Conservation (phyloP, 2,797 vertebrate genomes). For the Spatula versicolor region DNA sequence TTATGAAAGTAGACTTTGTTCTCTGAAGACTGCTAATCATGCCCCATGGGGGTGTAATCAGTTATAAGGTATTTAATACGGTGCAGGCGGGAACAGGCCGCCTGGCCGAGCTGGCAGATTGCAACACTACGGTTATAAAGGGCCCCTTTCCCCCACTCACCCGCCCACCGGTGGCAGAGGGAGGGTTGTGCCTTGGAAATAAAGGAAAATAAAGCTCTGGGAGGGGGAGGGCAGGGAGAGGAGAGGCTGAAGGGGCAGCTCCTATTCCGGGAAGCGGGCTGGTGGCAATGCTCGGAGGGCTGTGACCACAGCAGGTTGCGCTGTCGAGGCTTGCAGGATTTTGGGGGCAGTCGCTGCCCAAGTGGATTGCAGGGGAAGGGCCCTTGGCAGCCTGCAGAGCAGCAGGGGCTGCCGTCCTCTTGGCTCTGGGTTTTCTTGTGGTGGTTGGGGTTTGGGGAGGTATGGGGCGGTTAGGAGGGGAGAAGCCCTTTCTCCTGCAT, state of each 20-base stretch:
- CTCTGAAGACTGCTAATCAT: slow-evolving; percentile 82
- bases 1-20: slow-evolving; percentile 86
- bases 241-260: slow-evolving; percentile 46
- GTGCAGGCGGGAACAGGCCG: slow-evolving; percentile 82
- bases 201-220: slow-evolving; percentile 39
- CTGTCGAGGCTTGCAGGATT: slow-evolving; percentile 12
- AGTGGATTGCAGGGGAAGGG: slow-evolving; percentile 6
- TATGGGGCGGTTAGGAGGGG: slow-evolving; percentile 12
- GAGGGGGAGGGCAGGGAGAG: slow-evolving; percentile 62
- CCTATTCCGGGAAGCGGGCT: slow-evolving; percentile 47
- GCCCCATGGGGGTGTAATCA: slow-evolving; percentile 83
- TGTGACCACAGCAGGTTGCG: slow-evolving; percentile 12
- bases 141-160: slow-evolving; percentile 73
- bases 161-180: slow-evolving; percentile 63
- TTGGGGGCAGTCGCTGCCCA: not conserved
- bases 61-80: slow-evolving; percentile 83
- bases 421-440: slow-evolving; percentile 19
- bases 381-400: not conserved
- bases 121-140: slow-evolving; percentile 81
- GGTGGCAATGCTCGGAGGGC: not conserved
- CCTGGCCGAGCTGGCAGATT: slow-evolving; percentile 79
- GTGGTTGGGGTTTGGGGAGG: slow-evolving; percentile 31
- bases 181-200: slow-evolving; percentile 36
- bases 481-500: slow-evolving; percentile 31
- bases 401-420: not conserved